A percentile compares a stretch with the other conserved stretches of the same genome.
phyloP scores from a whole-genome alignment of 2,888 invertebrate species.

The Dynastes grantii region DNA sequence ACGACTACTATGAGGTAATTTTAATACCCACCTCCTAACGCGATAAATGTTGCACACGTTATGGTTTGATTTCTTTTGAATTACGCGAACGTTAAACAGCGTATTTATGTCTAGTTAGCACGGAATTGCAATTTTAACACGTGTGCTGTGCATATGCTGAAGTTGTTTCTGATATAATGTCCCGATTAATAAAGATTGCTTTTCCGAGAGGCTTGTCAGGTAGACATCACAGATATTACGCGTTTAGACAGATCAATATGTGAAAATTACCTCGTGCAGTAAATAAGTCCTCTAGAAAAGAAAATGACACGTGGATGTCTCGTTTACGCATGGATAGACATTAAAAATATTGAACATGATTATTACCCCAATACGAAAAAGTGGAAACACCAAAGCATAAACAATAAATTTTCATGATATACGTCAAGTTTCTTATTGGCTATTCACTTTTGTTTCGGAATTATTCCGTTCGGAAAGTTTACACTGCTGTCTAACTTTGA shows the following conservation, averaged over 20 bases:
- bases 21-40: slow-evolving; percentile 23
- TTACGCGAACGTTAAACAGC: neutral
- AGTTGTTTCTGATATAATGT: neutral
- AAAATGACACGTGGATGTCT: too few relatives aligned
- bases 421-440: neutral
- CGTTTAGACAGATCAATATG: neutral
- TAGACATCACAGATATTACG: neutral
- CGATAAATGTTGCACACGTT: slow-evolving; percentile 13
- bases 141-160: neutral
- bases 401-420: neutral
- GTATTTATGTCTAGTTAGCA: neutral
- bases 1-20: slow-evolving; percentile 81
- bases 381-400: neutral
- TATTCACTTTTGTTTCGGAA: neutral
- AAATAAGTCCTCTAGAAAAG: neutral
- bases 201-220: neutral
- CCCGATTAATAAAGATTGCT: neutral
- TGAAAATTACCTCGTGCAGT: neutral
- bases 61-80: too few relatives aligned
- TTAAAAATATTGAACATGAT: too few relatives aligned
- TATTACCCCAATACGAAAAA: too few relatives aligned
- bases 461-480: neutral
- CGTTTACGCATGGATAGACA: too few relatives aligned
- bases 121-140: too few relatives aligned
- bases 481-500: neutral